Evolutionary conservation across 2,113 vertebrate genomes (phyloP), one percentile per base, ranked within the genome.

Genomic region (Neofelis nebulosa): DNA sequence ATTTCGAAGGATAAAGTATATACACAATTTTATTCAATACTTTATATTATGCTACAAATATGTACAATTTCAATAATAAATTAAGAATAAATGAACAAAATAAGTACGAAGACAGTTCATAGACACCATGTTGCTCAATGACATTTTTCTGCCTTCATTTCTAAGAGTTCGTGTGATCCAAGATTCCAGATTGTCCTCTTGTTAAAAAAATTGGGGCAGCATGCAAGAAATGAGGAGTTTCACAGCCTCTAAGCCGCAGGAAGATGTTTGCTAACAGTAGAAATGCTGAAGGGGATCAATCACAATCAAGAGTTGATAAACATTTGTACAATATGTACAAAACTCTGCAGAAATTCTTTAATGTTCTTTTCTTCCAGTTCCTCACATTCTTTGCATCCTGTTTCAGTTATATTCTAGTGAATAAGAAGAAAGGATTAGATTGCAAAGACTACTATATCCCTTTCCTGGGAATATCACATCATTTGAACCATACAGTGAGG

Each of bases 301-400:
- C 19, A 48, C 25, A 27, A 71, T 98, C 92, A 97, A 19, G 69
- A 8, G 69, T 92, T 63, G 91, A 92, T 84, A 48, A 98, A 97
- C 89, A 89, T 65, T 76, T 97, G 97, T 27, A 96, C 97, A 12
- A 97, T 92, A 50, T 84, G 91, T 33, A 27, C 50, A 93, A 99
- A 99, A 91, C 88, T 98, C 68, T 94, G 45, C 93, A 99, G 78
- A 97, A 99, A 99, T 63, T 99, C 98, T 45, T 69, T 79, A 88
- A 99, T 97, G 52, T 38, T 97, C 95, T 99, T 99, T 97, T 99
- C 99, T 97, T 99, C 98, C 12, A 99, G 98, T n/a, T 99, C 98
- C 88, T 99, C 99, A 97, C 99, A 99, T 98, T 98, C 94, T 97
- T 98, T 99, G 94, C 99, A 99, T 95, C 98, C 98, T 66, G 65